These are phyloP conservation scores for Gryon sp. DNA, from an alignment of 1,140 invertebrate species.

Conservation along the genomic window DNA sequence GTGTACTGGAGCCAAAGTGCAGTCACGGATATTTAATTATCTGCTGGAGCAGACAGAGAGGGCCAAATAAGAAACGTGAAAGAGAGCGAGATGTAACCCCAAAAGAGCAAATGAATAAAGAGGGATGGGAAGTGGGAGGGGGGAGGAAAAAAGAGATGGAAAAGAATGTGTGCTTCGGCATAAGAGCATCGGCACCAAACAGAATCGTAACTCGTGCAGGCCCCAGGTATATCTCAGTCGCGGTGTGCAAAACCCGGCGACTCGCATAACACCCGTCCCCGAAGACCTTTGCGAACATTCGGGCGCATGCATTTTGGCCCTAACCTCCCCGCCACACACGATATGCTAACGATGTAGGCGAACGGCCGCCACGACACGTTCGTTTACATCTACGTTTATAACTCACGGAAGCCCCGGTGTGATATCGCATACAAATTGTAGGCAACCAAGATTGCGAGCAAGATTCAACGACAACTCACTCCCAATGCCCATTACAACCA, in stretches of 20 bases:
- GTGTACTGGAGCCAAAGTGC: constrained; percentile 61
- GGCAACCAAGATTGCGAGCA: constrained; percentile 52
- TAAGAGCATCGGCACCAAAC: constrained; percentile 44
- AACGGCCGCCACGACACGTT: constrained; percentile 66
- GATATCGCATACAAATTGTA: constrained; percentile 72
- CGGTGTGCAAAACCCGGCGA: constrained; percentile 47
- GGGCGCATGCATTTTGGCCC: constrained; percentile 54
- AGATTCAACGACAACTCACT: constrained; percentile 44
- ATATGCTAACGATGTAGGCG: constrained; percentile 65
- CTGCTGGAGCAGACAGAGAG: constrained; percentile 47
- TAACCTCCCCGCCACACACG: constrained; percentile 58
- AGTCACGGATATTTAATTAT: constrained; percentile 78
- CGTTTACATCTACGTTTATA: constrained; percentile 73
- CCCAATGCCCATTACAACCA: too few relatives aligned
- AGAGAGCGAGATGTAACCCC: too few relatives aligned
- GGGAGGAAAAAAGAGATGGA: constrained; percentile 49
- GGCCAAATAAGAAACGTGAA: too few relatives aligned
- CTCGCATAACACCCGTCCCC: constrained; percentile 53
- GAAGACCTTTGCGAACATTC: constrained; percentile 31
- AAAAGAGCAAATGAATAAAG: constrained; percentile 23
- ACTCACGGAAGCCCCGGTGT: constrained; percentile 72
- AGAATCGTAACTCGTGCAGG: constrained; percentile 62
- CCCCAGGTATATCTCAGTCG: constrained; percentile 45
- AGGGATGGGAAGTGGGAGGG: constrained; percentile 14
- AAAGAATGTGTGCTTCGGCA: constrained; percentile 58